A percentile compares a stretch with the other conserved stretches of the same genome.
Evolutionary conservation across 2,888 invertebrate species (phyloP).

Genomic region (Cataglyphis livida): DNA sequence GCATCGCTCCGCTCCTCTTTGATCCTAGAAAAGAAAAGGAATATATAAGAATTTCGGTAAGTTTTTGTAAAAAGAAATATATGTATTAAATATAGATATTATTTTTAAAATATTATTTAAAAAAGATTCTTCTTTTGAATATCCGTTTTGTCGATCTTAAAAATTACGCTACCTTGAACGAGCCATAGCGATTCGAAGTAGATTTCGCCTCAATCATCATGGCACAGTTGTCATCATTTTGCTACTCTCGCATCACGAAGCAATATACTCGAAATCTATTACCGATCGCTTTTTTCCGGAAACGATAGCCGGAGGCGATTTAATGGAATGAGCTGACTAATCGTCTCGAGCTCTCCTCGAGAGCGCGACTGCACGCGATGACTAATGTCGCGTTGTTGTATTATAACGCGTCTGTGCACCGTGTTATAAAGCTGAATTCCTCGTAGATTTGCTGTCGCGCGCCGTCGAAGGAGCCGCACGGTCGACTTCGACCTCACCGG

Average conservation of each 20-base stretch:
- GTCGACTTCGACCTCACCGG: conserved; percentile 64
- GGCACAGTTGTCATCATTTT: conserved; percentile 56
- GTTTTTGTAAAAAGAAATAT: not conserved
- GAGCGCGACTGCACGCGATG: conserved; percentile 66
- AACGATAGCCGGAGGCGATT: conserved; percentile 24
- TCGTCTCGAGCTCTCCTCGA: conserved; percentile 62
- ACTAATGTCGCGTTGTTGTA: conserved; percentile 72
- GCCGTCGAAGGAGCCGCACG: conserved; percentile 33
- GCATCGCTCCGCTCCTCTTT: conserved; percentile 52
- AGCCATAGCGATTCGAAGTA: conserved; percentile 65
- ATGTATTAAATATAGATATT: not conserved
- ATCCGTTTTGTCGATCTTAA: not conserved
- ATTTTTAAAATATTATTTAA: not conserved
- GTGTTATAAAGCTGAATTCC: conserved; percentile 67
- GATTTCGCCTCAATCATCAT: conserved; percentile 38
- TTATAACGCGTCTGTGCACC: conserved; percentile 63
- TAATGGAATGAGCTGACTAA: conserved; percentile 74
- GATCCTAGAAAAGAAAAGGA: conserved; percentile 43
- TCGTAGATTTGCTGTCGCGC: conserved; percentile 72
- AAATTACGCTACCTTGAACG: conserved; percentile 69
- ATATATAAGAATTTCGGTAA: not conserved
- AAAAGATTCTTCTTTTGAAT: not conserved
- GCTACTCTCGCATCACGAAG: conserved; percentile 42
- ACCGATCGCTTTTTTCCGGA: not conserved
- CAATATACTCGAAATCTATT: not conserved